Base-by-base conservation (phyloP, 2,888 invertebrate genomes). In the Polia nebulosa region DNA sequence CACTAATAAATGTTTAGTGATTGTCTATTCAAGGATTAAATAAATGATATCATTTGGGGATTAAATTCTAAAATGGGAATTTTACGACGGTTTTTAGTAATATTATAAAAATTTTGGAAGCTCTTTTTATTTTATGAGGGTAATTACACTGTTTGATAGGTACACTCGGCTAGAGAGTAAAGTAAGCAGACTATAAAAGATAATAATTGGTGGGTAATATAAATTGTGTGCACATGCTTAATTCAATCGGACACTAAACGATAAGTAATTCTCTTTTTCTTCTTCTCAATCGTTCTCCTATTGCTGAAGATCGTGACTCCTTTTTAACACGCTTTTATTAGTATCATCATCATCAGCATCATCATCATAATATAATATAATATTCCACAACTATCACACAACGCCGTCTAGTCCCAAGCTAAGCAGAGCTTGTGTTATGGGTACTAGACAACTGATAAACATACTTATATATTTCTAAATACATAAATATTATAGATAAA, bases 11-110 rank as follows among this genome's bases (percentile, higher is more conserved):
- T n/a, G 9, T 61, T 70, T 53, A 49, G 15, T 36, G 25, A 25
- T 63, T 63, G 25, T 78, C 17, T 32, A 20, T 55, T 6, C 39
- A 39, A 22, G 51, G 66, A 75, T 75, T 52, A 65, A 27, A n/a
- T 8, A 17, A 51, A 39, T 56, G 45, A 51, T 59, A 11, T 62
- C 41, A 55, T 45, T 39, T 32, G 6, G 9, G 22, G 45, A 60
- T 60, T 68, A 29, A 15, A 8, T 29, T 27, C 7, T 69, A 17
- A 45, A 44, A 13, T 56, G 20, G 17, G 1, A 45, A 39, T 41
- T 53, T 53, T 47, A 20, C 11, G 1, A 25, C 32, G 6, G 29
- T 20, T 66, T 41, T 15, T 11, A 13, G 9, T 3, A 22, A 22
- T 0, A 11, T 4, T 11, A 11, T 22, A 44, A 9, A 44, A 44